Base-by-base conservation (phyloP, 2,113 vertebrate genomes). In the Rhegmatorhina hoffmannsi region DNA sequence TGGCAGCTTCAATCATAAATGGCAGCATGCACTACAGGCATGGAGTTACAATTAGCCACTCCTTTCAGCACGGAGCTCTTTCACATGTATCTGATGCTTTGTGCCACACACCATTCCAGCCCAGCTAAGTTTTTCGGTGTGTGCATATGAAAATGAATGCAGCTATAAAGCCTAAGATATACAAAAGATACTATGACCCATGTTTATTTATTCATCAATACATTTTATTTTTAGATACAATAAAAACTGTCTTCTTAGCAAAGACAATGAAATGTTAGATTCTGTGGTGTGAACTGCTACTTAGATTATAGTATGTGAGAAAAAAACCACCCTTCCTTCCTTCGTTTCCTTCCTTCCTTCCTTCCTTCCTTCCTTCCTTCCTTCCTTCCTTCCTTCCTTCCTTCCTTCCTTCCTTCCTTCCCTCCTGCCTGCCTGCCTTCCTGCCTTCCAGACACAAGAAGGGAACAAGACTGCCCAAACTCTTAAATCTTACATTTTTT, bases 1-100 rank as follows among this genome's bases (percentile, higher is more conserved):
- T 90, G 66, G 38, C 82, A 93, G 17, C 9, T 34, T 34, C 66
- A 84, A 56, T 94, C 86, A 66, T 90, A 82, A 96, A 90, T 29
- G 36, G 11, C 24, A 91, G 31, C 4, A 21, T 29, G 49, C 9
- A 91, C 23, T 52, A 82, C 20, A 29, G 47, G 26, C 40, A 38
- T 3, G 3, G 11, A 67, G 64, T 62, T 78, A 62, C 24, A 73
- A 85, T 79, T 73, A 69, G 3, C 33, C n/a, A 72, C 20, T 82
- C 25, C 56, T 89, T 89, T 70, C 49, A 62, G 15, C 14, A 43
- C 19, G 0, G 1, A 89, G 26, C 3, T 29, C 18, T 79, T 76
- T 84, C 36, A 47, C 56, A 67, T 3, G 1, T 19, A 28, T 25
- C 8, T 14, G 28, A 7, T 25, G 17, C 15, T 82, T 69, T 68